Evolutionary conservation across 2,113 vertebrate genomes (phyloP).

Genomic region (Caracal caracal): DNA sequence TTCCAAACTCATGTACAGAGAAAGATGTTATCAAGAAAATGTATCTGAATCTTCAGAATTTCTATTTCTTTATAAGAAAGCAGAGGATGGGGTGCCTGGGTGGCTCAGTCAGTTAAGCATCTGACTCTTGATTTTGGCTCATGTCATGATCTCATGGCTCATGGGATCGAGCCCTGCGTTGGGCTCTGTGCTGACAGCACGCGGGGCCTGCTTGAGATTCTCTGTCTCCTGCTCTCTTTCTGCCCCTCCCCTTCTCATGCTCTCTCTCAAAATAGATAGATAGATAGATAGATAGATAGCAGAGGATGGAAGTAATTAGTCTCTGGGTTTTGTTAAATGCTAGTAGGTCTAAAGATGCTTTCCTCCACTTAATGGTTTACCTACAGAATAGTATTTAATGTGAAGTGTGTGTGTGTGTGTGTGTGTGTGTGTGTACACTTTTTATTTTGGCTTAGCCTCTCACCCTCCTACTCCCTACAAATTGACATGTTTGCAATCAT

Average conservation of each 20-base stretch:
- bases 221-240: too few relatives aligned
- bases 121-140: too few relatives aligned
- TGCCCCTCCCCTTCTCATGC: too few relatives aligned
- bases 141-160: too few relatives aligned
- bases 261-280: too few relatives aligned
- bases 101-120: too few relatives aligned
- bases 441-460: neutral
- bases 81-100: neutral
- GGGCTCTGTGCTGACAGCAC: too few relatives aligned
- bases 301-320: neutral
- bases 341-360: neutral
- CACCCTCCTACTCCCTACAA: neutral
- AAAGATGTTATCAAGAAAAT: neutral
- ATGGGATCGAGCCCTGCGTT: too few relatives aligned
- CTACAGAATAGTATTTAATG: neutral
- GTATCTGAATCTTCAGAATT: neutral
- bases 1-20: neutral
- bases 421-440: neutral
- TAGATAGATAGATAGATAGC: neutral
- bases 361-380: neutral
- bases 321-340: neutral
- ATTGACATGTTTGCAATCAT: neutral
- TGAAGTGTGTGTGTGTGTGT: neutral
- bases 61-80: conserved; percentile 20
- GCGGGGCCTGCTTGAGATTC: too few relatives aligned